Evolutionary conservation across 2,797 vertebrate genomes (phyloP).

Genomic region (Schizothorax lantsangensis): DNA sequence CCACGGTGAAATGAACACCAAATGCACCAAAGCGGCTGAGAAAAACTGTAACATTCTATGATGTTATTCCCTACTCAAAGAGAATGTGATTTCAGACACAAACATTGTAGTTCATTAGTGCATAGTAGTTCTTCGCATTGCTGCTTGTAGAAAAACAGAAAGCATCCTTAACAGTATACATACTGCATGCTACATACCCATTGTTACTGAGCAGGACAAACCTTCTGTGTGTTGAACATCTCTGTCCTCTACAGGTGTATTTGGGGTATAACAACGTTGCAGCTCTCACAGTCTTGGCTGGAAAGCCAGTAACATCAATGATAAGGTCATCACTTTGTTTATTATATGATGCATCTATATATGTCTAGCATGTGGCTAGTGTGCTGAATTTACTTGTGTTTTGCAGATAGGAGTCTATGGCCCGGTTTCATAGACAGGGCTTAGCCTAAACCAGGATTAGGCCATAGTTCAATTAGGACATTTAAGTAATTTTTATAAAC

Average conservation of each 20-base stretch:
- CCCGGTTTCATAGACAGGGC: too few relatives aligned
- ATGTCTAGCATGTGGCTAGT: background rate
- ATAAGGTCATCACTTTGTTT: background rate
- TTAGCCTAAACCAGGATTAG: too few relatives aligned
- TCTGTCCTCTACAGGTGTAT: constrained; percentile 83
- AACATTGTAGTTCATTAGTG: too few relatives aligned
- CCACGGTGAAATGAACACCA: background rate
- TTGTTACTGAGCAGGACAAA: background rate
- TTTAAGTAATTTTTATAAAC: too few relatives aligned
- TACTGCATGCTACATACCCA: background rate
- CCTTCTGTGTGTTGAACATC: background rate
- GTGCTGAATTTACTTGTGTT: constrained; percentile 5
- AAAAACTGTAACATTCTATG: too few relatives aligned
- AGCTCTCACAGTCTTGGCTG: constrained; percentile 89
- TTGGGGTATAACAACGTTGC: constrained; percentile 97
- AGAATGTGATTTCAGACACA: too few relatives aligned
- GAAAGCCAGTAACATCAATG: constrained; percentile 66
- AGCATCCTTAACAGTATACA: too few relatives aligned
- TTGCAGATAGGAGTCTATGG: constrained; percentile 86
- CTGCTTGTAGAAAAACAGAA: background rate
- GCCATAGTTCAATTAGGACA: too few relatives aligned
- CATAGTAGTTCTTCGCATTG: too few relatives aligned
- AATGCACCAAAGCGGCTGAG: too few relatives aligned
- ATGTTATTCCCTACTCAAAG: too few relatives aligned
- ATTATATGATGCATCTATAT: background rate